Base-by-base conservation (phyloP, 2,888 invertebrate genomes). In the Apotomis turbidana region DNA sequence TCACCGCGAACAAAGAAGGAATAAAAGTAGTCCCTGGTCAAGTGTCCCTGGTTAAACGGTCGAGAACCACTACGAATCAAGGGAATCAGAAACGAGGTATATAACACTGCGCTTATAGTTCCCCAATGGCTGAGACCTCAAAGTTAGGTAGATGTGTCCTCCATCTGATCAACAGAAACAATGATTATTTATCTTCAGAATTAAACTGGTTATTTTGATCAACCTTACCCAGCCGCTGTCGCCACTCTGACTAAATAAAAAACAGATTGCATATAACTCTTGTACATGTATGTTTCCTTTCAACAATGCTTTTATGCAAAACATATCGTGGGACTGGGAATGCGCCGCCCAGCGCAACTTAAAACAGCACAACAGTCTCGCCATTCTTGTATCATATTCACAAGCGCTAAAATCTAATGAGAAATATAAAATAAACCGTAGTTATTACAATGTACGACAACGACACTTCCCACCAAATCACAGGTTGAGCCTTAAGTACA, bases 291-390 rank as follows among this genome's bases (percentile, higher is more conserved):
- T 69, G 68, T 71, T 27, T 73, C 79, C 77, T 78, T 79, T 76
- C 78, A 83, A 88, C 87, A 88, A 87, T 87, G 85, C 77, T 72
- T 82, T 79, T 84, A 86, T 85, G 85, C 81, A 83, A 84, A 87
- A 80, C 79, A 74, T 78, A 79, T 78, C 85, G 86, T 87, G 87
- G 70, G 88, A 87, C 84, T 88, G 87, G 82, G 88, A 87, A 86
- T 71, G 36, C 57, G 36, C 10, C 38, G 58, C 68, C 67, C 70
- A 74, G 70, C 60, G 52, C 74, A 69, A 76, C 73, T 64, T 73
- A 71, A 68, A 70, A 62, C 71, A 63, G 60, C 59, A 74, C 69
- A 70, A 61, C 49, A 62, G 57, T 67, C 44, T 38, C 27, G 44
- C 41, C 68, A 58, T 71, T 70, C 75, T 74, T 77, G 77, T 74